These are phyloP conservation scores for Neomonachus schauinslandi DNA, from an alignment of 2,113 vertebrate genomes.

Conservation along the genomic window DNA sequence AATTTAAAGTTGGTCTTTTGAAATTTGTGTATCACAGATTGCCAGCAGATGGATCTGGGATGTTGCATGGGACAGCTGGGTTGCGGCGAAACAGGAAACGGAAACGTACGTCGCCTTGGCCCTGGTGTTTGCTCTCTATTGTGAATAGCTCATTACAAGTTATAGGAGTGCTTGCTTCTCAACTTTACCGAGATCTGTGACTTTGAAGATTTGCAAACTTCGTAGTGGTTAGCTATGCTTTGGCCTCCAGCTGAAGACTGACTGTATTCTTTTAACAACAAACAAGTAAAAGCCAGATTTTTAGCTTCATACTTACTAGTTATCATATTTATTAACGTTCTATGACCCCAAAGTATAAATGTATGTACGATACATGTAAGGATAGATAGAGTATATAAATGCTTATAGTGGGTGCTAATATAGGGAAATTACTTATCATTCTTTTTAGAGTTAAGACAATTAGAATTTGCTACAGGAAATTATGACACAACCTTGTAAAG, in stretches of 20 bases:
- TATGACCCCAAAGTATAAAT: neutral
- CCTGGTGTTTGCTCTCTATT: slow-evolving; percentile 85
- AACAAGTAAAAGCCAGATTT: slow-evolving; percentile 19
- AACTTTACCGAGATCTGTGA: neutral
- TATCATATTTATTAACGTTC: neutral
- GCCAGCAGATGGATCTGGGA: slow-evolving; percentile 89
- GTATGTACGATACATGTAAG: neutral
- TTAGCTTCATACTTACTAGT: neutral
- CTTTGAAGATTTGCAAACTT: neutral
- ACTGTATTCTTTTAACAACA: slow-evolving; percentile 11
- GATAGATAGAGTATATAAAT: neutral
- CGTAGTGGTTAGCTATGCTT: neutral
- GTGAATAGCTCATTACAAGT: slow-evolving; percentile 66
- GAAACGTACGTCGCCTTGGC: slow-evolving; percentile 82
- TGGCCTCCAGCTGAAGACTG: neutral
- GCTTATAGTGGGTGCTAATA: neutral
- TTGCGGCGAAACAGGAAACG: slow-evolving; percentile 81
- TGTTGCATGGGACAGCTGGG: slow-evolving; percentile 84
- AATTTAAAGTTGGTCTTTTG: neutral
- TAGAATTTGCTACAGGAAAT: neutral
- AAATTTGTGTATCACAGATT: slow-evolving; percentile 79
- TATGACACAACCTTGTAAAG: neutral
- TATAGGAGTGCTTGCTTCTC: neutral
- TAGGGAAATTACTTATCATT: neutral
- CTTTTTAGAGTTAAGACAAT: slow-evolving; percentile 1